phyloP scores from a whole-genome alignment of 1,140 invertebrate genomes.

The Drosophila parvula region DNA sequence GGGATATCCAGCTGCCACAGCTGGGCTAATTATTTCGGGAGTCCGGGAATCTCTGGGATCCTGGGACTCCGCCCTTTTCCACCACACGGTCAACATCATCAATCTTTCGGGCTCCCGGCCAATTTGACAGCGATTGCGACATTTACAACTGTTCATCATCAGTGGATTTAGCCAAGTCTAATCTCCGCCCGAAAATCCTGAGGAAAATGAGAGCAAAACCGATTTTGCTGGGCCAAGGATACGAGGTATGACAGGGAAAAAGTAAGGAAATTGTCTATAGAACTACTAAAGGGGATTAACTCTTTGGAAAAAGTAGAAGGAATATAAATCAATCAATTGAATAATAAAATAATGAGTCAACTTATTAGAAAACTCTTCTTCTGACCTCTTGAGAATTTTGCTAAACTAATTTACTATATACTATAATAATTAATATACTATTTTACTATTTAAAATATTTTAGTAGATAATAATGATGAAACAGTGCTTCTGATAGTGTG shows the following conservation, averaged over 20 bases:
- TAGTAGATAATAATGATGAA: too few relatives aligned
- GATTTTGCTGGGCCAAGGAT: constrained; percentile 2
- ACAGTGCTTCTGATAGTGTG: too few relatives aligned
- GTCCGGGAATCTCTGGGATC: not conserved
- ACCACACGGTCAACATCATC: constrained; percentile 63
- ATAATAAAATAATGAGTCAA: too few relatives aligned
- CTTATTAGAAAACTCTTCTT: too few relatives aligned
- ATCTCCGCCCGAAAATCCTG: constrained; percentile 32
- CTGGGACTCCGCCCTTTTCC: not conserved
- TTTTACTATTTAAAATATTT: too few relatives aligned
- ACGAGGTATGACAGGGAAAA: too few relatives aligned
- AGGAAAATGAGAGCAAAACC: constrained; percentile 2
- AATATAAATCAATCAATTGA: too few relatives aligned
- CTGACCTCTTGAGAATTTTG: too few relatives aligned
- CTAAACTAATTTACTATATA: too few relatives aligned
- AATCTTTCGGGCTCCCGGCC: constrained; percentile 51
- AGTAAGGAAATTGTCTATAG: not conserved
- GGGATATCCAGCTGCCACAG: constrained; percentile 41
- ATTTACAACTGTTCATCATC: constrained; percentile 73
- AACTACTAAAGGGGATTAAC: not conserved
- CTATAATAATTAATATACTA: too few relatives aligned
- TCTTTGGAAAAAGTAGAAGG: not conserved
- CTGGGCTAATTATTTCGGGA: constrained; percentile 46
- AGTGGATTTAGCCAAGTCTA: constrained; percentile 31
- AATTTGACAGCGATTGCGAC: constrained; percentile 79